Evolutionary conservation across 2,797 vertebrate species (phyloP).

Genomic region (Coilia nasus): DNA sequence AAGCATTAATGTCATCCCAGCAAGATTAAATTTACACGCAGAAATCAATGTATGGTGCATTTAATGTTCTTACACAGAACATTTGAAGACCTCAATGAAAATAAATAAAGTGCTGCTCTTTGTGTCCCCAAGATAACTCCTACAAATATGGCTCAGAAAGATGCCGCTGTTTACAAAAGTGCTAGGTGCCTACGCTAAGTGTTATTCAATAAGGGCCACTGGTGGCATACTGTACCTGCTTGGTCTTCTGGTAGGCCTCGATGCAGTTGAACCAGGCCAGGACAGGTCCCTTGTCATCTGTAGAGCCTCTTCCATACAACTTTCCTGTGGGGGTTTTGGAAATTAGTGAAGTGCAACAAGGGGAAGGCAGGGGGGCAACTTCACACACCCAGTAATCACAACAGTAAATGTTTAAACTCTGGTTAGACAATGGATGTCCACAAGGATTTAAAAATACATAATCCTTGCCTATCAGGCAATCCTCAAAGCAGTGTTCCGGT

Average conservation of each 20-base stretch:
- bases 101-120: neutral
- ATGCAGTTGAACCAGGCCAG: slow-evolving; percentile 95
- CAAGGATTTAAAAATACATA: neutral
- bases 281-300: slow-evolving; percentile 97
- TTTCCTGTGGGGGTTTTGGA: slow-evolving; percentile 78
- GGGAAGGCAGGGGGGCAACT: neutral
- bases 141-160: too few species aligned
- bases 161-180: neutral
- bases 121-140: neutral
- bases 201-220: neutral
- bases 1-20: neutral
- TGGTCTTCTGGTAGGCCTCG: slow-evolving; percentile 89
- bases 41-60: neutral
- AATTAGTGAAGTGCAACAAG: neutral
- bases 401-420: neutral
- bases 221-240: slow-evolving; percentile 74
- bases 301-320: slow-evolving; percentile 90
- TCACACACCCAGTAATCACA: neutral
- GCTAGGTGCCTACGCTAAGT: neutral
- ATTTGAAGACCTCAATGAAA: neutral
- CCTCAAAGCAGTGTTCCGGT: neutral
- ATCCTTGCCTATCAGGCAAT: neutral
- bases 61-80: neutral
- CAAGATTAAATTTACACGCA: neutral
- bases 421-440: neutral